Base-by-base conservation (phyloP, 2,888 invertebrate genomes). In the Acronicta psi region DNA sequence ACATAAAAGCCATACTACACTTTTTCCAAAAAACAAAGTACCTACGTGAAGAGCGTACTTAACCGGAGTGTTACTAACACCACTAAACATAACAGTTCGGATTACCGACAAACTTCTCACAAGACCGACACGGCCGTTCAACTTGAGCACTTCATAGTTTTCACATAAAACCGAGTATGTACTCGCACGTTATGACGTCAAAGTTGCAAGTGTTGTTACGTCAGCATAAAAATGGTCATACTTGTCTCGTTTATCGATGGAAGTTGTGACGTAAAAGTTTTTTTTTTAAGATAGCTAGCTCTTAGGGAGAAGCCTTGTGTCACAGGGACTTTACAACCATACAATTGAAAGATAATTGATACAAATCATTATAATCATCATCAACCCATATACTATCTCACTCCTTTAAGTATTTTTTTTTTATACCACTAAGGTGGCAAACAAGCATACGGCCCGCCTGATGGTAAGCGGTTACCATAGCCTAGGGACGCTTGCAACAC, bases 61-160 rank as follows among this genome's bases (percentile, higher is more conserved):
- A 34, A n/a, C 20, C 43, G 41, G 50, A 53, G 45, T 71, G 58
- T 53, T 57, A 38, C 53, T 29, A 54, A 16, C 46, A 55, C 31
- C 44, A 46, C 41, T 50, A 59, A 56, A 57, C 60, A 57, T 38
- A 61, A 53, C 47, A 70, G 13, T 29, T 53, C 31, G 47, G 55
- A 53, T 51, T 54, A 60, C 60, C 18, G 20, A 40, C 40, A 11
- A 73, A 73, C 47, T 73, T 73, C 51, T 8, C 29, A 10, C 51
- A 55, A 46, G 14, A 46, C 56, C 41, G 16, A 11, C 52, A 43
- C 50, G 50, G 42, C 68, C 56, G 38, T 41, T 37, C 53, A 73
- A 73, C 64, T 73, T 76, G 14, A 5, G 43, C 51, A 59, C 64
- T 76, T 62, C 73, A 69, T 73, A 73, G 77, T 76, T 71, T 68